Base-by-base conservation (phyloP, 2,888 invertebrate genomes). In the Drosophila tripunctata region DNA sequence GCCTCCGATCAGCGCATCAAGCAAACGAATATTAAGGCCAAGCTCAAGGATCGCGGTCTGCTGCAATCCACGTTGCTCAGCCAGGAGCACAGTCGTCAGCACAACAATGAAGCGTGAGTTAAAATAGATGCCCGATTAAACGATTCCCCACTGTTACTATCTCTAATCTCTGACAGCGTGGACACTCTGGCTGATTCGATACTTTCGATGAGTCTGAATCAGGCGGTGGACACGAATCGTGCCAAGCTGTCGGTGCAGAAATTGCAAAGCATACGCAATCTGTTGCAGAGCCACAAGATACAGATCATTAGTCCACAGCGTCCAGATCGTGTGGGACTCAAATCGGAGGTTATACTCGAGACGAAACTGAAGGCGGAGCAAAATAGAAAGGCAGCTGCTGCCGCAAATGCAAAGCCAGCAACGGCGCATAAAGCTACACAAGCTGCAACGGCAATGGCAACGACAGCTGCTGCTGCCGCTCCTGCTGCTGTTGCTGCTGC, bases 1-100 rank as follows among this genome's bases (percentile, higher is more conserved):
- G 19, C 92, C 91, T 64, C 93, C 92, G 54, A 95, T 94, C 87
- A 93, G 92, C 90, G 93, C 88, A 43, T 92, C 87, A 78, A 78
- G 62, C 90, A 93, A 27, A 92, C 92, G 55, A 91, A 75, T 30
- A 87, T 91, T 1, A 91, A 91, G 58, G 40, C 83, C 0, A 89
- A 86, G 51, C 61, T 92, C 3, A 90, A 89, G 55, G 85, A 90
- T 15, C 87, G 80, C 1, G 89, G 90, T 2, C 24, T 90, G 40
- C 60, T 83, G 1, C 80, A 79, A 15, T 38, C 71, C 14, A 69
- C 82, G 3, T 10, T 75, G 2, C 52, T 61, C 15, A 69, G 47
- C 27, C 64, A 77, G 68, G 75, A 84, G 12, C 40, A 31, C 19
- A 81, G 52, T 56, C 81, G 81, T 19, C 47, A 19, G 5, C 78